Evolutionary conservation across 2,888 invertebrate species (phyloP), one percentile per base, ranked within the genome.

Genomic region (Hyposoter didymator): DNA sequence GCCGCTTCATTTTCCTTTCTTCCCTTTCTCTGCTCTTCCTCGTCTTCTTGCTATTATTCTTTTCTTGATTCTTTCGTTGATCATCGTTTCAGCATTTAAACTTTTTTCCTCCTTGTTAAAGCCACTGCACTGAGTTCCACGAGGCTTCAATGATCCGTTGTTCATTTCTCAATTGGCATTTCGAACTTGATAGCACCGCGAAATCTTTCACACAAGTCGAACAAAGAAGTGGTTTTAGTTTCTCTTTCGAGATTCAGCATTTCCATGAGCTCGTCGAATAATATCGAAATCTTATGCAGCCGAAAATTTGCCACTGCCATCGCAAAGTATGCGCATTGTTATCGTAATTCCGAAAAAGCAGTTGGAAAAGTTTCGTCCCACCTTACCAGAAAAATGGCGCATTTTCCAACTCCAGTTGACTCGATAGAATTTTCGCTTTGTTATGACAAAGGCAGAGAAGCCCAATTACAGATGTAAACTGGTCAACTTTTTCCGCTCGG

Each of bases 31-130:
- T 47, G 45, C 32, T 47, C 39, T 49, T 47, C 43, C 78, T 10
- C 59, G 69, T 22, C 66, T 55, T 47, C 52, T 39, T 10, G 32
- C n/a, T 59, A 39, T 59, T 43, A 28, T 62, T 22, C 22, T 55
- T 19, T 35, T 85, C 62, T 70, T 70, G 43, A 6, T 49, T 59
- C 8, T 70, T 19, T 69, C 78, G 49, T 78, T 83, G 81, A 74
- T 78, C 81, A 84, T 78, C 88, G 85, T 88, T 87, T 86, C 85
- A 82, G 85, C 82, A 86, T 89, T 87, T 45, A 22, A 22, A 49
- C 55, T 43, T 66, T 49, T 78, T 49, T 43, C 55, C 55, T 52
- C 52, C 39, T 47, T 22, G n/a, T 67, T 43, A 10, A 19, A 75
- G 49, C 19, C 47, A 35, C 35, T 49, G 72, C n/a, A n/a, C n/a